Conservation (phyloP, 2,888 invertebrate genomes). For the Gnatocerus cornutus region DNA sequence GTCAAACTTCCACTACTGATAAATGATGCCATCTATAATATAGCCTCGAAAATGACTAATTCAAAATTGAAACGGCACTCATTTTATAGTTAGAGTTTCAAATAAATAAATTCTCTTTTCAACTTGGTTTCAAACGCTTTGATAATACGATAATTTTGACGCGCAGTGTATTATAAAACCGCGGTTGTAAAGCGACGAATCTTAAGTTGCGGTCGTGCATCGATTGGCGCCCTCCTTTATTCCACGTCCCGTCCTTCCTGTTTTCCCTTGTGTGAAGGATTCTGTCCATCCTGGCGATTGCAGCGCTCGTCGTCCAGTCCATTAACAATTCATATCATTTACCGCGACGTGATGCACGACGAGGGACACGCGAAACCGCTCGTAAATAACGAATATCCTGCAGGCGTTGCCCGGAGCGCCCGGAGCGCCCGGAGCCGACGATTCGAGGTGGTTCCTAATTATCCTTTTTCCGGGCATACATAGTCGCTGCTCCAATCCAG, state of each 20-base stretch:
- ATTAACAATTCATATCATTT: constrained; percentile 65
- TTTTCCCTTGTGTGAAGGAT: constrained; percentile 58
- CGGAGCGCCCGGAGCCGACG: constrained; percentile 25
- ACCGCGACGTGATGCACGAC: constrained; percentile 60
- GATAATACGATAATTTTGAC: no score
- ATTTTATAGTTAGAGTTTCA: no score
- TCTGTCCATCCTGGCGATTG: constrained; percentile 58
- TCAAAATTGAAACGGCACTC: no score
- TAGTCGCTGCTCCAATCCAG: constrained; percentile 62
- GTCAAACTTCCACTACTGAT: no score
- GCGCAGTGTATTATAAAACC: no score
- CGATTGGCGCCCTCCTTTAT: constrained; percentile 8
- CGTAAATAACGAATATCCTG: constrained; percentile 54
- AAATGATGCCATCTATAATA: no score
- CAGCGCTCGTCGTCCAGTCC: constrained; percentile 55
- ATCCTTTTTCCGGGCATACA: constrained; percentile 46
- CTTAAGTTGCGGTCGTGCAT: not conserved
- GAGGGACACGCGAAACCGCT: constrained; percentile 60
- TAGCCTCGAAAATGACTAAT: no score
- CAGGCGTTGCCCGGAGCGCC: constrained; percentile 45
- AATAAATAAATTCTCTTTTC: no score
- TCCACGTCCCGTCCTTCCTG: constrained; percentile 51
- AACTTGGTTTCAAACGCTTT: no score
- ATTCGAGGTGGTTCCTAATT: constrained; percentile 52
- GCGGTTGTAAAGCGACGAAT: no score